Base-by-base conservation (phyloP, 1,140 invertebrate genomes). In the Phthorimaea operculella region DNA sequence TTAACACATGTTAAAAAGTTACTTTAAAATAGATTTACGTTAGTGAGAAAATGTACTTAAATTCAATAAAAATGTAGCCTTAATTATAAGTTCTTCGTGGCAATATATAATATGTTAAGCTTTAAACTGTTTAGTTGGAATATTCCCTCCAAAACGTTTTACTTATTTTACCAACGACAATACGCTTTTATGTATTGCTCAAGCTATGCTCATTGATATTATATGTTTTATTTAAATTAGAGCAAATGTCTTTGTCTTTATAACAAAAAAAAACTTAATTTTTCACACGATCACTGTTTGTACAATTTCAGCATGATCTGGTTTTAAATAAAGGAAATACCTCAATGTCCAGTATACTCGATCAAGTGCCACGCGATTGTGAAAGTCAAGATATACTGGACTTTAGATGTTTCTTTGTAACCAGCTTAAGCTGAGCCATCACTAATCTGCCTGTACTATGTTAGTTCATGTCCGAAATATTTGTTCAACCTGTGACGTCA, bases 151-250 rank as follows among this genome's bases (percentile, higher is more conserved):
- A 79, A 82, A 70, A 70, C 60, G 55, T 58, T 60, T 63, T 53
- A 67, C 54, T 51, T 54, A 54, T 64, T 69, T 58, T 72, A 70
- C 68, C 74, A 76, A 77, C 67, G 74, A 80, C 79, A 78, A 79
- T 79, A 81, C 76, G 66, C 49, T 47, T 48, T 47, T 58, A 51
- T 73, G 77, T 80, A 77, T 83, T 83, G 80, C 80, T 80, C 80
- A 80, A 79, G 45, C 66, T 65, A 60, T 78, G 78, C 78, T 81
- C 76, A 80, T 70, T 33, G 48, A 50, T 50, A 28, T 50, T 50
- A 28, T 60, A n/a, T 55, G 28, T 57, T 36, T 53, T 48, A 28
- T 28, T 28, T 4, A 28, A 28, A 28, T 28, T 28, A 28, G 21
- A 28, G 21, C n/a, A 28, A 28, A 28, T 28, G 21, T 28, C 6